Conservation (phyloP, 35 echinoderm and acorn worm genomes). For the Heliocidaris erythrogramma region DNA sequence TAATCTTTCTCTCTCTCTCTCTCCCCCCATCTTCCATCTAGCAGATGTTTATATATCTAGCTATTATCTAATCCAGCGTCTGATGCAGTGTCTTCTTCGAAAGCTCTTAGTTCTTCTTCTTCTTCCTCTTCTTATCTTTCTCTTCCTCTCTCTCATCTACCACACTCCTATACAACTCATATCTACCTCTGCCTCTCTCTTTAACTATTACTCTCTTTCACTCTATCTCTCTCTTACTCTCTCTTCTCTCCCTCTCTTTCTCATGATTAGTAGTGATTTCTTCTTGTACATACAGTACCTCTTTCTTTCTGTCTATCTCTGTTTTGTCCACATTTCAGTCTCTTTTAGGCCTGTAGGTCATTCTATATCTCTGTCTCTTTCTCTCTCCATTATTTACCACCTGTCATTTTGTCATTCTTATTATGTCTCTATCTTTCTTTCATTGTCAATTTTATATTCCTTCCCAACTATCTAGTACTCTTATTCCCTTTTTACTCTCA, state of each 20-base stretch:
- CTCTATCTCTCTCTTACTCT: neutral
- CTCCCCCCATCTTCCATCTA: too few species aligned
- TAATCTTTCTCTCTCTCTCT: too few species aligned
- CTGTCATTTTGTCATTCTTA: neutral
- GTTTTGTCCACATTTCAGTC: neutral
- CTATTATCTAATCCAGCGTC: too few species aligned
- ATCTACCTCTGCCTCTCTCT: neutral
- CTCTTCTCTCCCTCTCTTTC: neutral
- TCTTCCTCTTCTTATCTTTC: neutral
- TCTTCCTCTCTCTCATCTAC: neutral
- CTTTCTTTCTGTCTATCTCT: too few species aligned
- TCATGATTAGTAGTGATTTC: neutral
- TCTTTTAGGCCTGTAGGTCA: neutral
- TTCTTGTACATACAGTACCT: neutral
- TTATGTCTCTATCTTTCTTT: neutral
- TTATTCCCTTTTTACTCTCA: neutral
- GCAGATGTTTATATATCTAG: too few species aligned
- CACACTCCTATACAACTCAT: neutral
- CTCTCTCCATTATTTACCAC: neutral
- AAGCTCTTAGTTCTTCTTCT: neutral
- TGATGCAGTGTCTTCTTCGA: neutral
- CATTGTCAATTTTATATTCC: too few species aligned
- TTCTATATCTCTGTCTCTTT: neutral
- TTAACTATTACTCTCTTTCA: neutral
- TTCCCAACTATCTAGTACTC: too few species aligned